These are phyloP conservation scores for Tokudaia tokunoshimensis DNA, from an alignment of 2,797 vertebrate genomes.

Conservation along the genomic window DNA sequence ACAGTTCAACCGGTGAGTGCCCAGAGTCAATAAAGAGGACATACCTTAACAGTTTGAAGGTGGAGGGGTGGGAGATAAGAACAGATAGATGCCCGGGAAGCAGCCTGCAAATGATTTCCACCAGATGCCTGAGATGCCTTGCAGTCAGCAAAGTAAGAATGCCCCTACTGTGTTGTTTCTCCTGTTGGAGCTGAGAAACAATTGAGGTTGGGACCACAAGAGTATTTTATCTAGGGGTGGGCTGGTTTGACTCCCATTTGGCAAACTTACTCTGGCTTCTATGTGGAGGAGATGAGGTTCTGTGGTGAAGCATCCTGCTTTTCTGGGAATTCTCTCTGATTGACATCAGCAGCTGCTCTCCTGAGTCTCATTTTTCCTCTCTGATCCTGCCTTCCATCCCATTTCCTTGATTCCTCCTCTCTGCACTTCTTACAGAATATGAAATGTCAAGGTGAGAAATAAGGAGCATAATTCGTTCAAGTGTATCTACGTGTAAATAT, in stretches of 20 bases:
- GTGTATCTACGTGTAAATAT: background rate
- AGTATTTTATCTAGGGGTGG: background rate
- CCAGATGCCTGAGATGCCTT: background rate
- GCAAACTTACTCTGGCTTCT: background rate
- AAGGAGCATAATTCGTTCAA: background rate
- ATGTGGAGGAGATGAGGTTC: background rate
- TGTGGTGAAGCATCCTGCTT: background rate
- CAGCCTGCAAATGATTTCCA: accelerated
- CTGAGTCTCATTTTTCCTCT: background rate
- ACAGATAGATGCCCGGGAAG: background rate
- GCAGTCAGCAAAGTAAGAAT: background rate
- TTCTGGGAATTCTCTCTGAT: background rate
- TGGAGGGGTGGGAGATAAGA: background rate
- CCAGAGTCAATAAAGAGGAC: background rate
- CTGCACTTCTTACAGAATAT: slow-evolving; percentile 6
- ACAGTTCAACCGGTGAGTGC: background rate
- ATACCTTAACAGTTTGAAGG: background rate
- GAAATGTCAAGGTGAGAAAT: background rate
- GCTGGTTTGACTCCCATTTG: background rate
- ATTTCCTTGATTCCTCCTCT: background rate
- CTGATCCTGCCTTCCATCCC: background rate
- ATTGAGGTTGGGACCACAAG: too few relatives aligned
- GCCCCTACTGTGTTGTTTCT: background rate
- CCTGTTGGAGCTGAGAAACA: background rate
- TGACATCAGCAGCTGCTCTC: background rate